A percentile compares a stretch with the other conserved stretches of the same genome.
phyloP scores from a whole-genome alignment of 2,113 vertebrate species.

The Pygoscelis adeliae region DNA sequence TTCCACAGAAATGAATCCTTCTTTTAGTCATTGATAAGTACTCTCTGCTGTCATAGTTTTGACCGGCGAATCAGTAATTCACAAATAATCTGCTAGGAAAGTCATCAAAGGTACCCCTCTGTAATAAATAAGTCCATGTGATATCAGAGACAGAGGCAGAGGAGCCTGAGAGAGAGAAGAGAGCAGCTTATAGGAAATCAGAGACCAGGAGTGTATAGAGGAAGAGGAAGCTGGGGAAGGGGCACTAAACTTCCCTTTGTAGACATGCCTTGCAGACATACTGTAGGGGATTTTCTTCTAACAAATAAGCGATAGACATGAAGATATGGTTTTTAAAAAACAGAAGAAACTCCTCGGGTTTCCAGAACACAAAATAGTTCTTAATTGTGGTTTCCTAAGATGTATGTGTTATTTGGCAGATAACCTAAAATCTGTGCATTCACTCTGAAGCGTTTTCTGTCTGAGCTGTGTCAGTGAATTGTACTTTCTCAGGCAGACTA shows the following conservation, averaged over 20 bases:
- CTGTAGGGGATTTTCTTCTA: neutral
- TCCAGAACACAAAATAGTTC: neutral
- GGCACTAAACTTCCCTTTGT: neutral
- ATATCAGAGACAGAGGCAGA: neutral
- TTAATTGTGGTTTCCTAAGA: neutral
- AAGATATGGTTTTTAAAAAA: neutral
- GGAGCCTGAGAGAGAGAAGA: neutral
- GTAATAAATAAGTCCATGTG: neutral
- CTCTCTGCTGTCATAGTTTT: neutral
- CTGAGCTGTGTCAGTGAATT: neutral
- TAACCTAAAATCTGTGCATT: neutral
- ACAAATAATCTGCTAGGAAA: neutral
- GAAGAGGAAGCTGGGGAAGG: neutral
- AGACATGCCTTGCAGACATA: rapidly evolving
- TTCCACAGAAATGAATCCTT: neutral
- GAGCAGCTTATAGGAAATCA: neutral
- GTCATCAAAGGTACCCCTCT: neutral
- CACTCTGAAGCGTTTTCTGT: neutral
- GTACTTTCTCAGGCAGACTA: neutral
- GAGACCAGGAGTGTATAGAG: neutral
- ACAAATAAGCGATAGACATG: neutral
- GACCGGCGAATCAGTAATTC: rapidly evolving
- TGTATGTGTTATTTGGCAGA: neutral
- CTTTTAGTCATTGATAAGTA: neutral
- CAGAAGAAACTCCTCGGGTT: neutral